phyloP scores from a whole-genome alignment of 1,140 invertebrate genomes.

The Mactra quadrangularis region DNA sequence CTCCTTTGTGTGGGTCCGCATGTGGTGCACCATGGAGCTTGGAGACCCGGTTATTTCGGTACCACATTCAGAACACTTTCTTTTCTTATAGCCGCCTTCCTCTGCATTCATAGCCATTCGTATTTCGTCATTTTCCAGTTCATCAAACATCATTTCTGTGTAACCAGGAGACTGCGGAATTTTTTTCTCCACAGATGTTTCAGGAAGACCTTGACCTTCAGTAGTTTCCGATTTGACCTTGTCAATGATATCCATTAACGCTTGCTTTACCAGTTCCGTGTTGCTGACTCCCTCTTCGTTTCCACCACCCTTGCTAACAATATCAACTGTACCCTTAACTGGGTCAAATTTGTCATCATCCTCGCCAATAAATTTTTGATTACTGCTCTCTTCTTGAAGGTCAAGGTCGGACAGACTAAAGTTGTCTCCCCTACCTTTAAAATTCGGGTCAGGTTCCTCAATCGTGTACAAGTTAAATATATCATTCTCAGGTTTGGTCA shows the following conservation, averaged over 20 bases:
- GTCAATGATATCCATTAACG: slow-evolving; percentile 52
- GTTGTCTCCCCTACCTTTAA: background rate
- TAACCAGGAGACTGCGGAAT: background rate
- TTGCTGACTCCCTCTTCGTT: slow-evolving; percentile 41
- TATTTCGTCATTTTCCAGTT: background rate
- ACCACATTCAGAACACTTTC: slow-evolving; percentile 50
- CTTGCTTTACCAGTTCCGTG: slow-evolving; percentile 52
- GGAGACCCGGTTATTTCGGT: slow-evolving; percentile 45
- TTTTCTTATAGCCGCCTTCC: slow-evolving; percentile 45
- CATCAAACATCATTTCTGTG: background rate
- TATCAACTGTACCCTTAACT: slow-evolving; percentile 8
- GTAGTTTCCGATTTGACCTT: slow-evolving; percentile 3
- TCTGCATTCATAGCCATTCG: slow-evolving; percentile 4
- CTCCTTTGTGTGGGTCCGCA: slow-evolving; percentile 97
- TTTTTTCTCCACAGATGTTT: background rate
- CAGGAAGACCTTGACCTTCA: background rate
- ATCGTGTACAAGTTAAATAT: slow-evolving; percentile 38
- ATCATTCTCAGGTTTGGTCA: slow-evolving; percentile 20
- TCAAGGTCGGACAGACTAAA: background rate
- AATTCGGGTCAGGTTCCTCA: slow-evolving; percentile 16
- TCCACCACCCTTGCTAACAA: slow-evolving; percentile 20
- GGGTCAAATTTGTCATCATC: background rate
- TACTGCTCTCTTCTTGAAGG: slow-evolving; percentile 2
- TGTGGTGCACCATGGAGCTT: slow-evolving; percentile 88
- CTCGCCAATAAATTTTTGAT: slow-evolving; percentile 8